Percentiles rank a stretch among this genome's conserved stretches.
phyloP scores from a whole-genome alignment of 2,113 vertebrate genomes.

The Aptenodytes forsteri region DNA sequence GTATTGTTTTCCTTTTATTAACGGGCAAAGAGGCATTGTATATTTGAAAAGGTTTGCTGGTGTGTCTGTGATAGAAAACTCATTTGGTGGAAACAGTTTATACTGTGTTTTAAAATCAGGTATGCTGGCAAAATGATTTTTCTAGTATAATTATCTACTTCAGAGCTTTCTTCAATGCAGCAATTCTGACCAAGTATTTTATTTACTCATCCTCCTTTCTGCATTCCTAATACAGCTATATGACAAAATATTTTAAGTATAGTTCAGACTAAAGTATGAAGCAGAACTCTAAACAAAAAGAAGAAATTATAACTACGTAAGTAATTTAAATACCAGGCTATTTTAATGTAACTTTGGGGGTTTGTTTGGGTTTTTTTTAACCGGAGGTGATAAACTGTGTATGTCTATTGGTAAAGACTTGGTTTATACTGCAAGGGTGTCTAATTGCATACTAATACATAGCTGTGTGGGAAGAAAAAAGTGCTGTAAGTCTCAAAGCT shows the following conservation, averaged over 20 bases:
- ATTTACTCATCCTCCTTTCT: not conserved
- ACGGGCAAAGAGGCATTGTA: not conserved
- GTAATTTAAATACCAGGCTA: not conserved
- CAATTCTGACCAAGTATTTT: not conserved
- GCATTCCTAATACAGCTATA: not conserved
- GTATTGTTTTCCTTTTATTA: slow-evolving; percentile 12
- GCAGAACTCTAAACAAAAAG: not conserved
- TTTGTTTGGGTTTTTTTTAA: not conserved
- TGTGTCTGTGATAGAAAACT: not conserved
- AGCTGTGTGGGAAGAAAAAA: not conserved
- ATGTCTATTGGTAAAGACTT: not conserved
- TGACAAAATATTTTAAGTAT: not conserved
- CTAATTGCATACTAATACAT: not conserved
- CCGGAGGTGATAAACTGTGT: not conserved
- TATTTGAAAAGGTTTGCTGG: not conserved
- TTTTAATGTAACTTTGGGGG: not conserved
- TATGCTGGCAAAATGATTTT: not conserved
- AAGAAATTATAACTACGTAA: not conserved
- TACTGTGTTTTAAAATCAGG: not conserved
- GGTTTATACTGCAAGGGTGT: not conserved
- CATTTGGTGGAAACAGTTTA: not conserved
- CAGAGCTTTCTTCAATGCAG: not conserved
- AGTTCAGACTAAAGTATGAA: not conserved
- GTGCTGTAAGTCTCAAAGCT: not conserved
- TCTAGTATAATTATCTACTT: not conserved